phyloP scores from a whole-genome alignment of 2,888 invertebrate genomes.

The Drosophila cognata region DNA sequence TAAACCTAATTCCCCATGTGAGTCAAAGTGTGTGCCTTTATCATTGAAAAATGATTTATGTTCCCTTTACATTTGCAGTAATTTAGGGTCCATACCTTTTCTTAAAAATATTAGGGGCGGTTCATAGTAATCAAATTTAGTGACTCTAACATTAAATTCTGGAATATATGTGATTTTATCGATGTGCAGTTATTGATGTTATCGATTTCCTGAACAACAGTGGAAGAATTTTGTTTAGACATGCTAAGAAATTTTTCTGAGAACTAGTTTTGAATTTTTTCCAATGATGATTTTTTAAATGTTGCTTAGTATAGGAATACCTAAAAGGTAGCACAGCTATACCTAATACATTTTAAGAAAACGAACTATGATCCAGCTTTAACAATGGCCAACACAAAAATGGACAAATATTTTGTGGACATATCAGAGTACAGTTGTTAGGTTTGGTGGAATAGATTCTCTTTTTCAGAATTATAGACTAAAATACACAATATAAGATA shows the following conservation, averaged over 20 bases:
- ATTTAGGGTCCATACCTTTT: background rate
- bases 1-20: too few species aligned
- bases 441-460: background rate
- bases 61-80: background rate
- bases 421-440: background rate
- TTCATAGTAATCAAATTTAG: background rate
- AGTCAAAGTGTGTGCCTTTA: background rate
- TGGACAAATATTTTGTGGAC: background rate
- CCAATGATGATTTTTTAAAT: background rate
- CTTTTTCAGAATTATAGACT: background rate
- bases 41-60: background rate
- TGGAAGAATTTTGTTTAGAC: too few species aligned
- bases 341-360: too few species aligned
- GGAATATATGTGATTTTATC: background rate
- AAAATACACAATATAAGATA: background rate
- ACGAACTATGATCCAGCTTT: too few species aligned
- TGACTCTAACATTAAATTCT: background rate
- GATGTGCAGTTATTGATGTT: too few species aligned
- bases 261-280: background rate
- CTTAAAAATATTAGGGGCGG: background rate
- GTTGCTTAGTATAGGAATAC: background rate
- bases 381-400: too few species aligned
- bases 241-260: background rate
- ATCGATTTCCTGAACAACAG: too few species aligned
- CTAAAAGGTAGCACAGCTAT: background rate